Evolutionary conservation across 1,140 invertebrate genomes (phyloP), one percentile per base, ranked within the genome.

Genomic region (Piezodorus guildinii): DNA sequence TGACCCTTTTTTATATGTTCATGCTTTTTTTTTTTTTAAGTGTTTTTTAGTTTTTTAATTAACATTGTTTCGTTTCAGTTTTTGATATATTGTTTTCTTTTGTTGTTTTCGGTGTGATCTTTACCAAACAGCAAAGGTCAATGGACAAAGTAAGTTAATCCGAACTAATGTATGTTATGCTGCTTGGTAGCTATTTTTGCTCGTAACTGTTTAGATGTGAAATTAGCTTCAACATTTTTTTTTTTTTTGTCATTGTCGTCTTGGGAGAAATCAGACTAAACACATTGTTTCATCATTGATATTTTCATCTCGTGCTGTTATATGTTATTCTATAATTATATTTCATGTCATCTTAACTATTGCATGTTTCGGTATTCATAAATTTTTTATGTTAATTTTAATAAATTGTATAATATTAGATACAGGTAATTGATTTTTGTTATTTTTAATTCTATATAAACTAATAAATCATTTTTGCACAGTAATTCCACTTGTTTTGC

Each of bases 61-160:
- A 56, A 56, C 17, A 16, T 56, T 16, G 52, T 56, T 60, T 49
- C 19, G 19, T 45, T 62, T 21, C 45, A 19, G 19, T 62, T 49
- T 62, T 39, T 62, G 54, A 60, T 27, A 46, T 63, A 23, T 59
- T 62, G 34, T 39, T 65, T 68, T 62, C 65, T 62, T 64, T 64
- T 63, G 34, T 66, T 68, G 62, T 66, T 67, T 69, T 66, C 63
- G 61, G 66, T 68, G 63, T 65, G 63, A 56, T 65, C 60, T 66
- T 67, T 66, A 59, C 63, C 52, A 56, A 63, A 69, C 73, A 79
- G 79, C 73, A 80, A 80, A 74, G 77, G 80, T 68, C 79, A 80
- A 68, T 82, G 80, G 80, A 82, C 79, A 73, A 81, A 78, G 80
- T 82, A 81, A 81, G 76, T 71, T 58, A 17, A 56, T 56, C 46